Base-by-base conservation (phyloP, 2,888 invertebrate genomes). In the Noctua fimbriata region DNA sequence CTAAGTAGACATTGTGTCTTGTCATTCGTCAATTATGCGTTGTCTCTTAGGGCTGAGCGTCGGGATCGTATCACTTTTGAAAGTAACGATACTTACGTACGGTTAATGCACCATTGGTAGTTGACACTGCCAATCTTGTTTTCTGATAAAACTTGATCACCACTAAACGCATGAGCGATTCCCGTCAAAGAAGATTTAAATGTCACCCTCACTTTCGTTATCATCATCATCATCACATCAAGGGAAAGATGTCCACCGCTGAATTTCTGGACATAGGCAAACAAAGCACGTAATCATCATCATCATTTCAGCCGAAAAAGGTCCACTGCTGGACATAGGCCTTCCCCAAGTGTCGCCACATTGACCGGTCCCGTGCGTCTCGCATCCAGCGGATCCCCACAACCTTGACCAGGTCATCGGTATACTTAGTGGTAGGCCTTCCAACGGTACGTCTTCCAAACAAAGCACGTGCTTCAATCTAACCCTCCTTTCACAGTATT, bases 1-100 rank as follows among this genome's bases (percentile, higher is more conserved):
- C 76, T 74, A 89, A 89, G 74, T 76, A 89, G 84, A 82, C 80
- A 85, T 86, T 89, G 83, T 89, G 71, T 85, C 73, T 76, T 77
- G 73, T 79, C 83, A 78, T 65, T 81, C 69, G 74, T 52, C 52
- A 72, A 44, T 73, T 73, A 65, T 76, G 16, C 55, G 36, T 58
- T 5, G 28, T 44, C 47, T 65, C 58, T n/a, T 66, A 72, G 36
- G 32, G 47, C 16, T 75, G 41, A 44, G n/a, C 9, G 3, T 1
- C 24, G 32, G 21, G n/a, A 67, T 1, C 16, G n/a, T 14, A 16
- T n/a, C 41, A 9, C 9, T 16, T 3, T 67, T 67, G 9, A 67
- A 67, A 67, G 16, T 44, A 44, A 9, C n/a, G 3, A 67, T n/a
- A n/a, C 44, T 2, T n/a, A 41, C 14, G 7, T n/a, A 18, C 6